phyloP scores from a whole-genome alignment of 2,888 invertebrate genomes.

The Rugalucina vietnamica region DNA sequence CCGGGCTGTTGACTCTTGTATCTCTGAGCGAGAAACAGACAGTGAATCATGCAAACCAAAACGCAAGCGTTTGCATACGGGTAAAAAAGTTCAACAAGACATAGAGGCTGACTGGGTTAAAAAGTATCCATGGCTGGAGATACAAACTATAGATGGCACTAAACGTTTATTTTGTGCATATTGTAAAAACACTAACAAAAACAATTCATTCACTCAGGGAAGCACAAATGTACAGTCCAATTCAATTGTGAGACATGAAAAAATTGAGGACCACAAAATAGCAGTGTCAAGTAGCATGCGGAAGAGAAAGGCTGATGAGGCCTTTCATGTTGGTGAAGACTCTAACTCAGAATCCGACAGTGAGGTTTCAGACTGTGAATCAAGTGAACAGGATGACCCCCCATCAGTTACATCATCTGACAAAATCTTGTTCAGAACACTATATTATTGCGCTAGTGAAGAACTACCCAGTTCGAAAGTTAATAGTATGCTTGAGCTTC shows the following conservation, averaged over 20 bases:
- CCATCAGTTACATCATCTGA: background rate
- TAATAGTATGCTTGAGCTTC: slow-evolving; percentile 42
- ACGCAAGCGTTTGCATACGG: too few relatives aligned
- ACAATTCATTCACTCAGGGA: too few relatives aligned
- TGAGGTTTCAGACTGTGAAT: background rate
- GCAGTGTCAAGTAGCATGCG: background rate
- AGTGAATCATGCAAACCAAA: too few relatives aligned
- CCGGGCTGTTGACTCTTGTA: too few relatives aligned
- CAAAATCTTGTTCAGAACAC: slow-evolving; percentile 29
- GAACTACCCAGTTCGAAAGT: slow-evolving; percentile 43
- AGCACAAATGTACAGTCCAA: slow-evolving; percentile 10
- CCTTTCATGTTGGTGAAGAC: background rate
- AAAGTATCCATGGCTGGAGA: too few relatives aligned
- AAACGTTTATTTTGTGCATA: too few relatives aligned
- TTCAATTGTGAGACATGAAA: slow-evolving; percentile 2
- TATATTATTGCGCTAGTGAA: slow-evolving; percentile 33
- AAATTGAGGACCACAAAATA: background rate
- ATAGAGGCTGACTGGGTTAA: too few relatives aligned
- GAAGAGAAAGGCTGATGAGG: background rate
- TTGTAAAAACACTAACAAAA: too few relatives aligned
- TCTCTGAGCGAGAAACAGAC: too few relatives aligned
- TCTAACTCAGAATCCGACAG: background rate
- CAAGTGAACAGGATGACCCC: background rate
- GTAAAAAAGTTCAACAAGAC: too few relatives aligned
- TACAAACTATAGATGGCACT: too few relatives aligned